Conservation (phyloP, 1,140 invertebrate species). For the Sminthurides bifidus region DNA sequence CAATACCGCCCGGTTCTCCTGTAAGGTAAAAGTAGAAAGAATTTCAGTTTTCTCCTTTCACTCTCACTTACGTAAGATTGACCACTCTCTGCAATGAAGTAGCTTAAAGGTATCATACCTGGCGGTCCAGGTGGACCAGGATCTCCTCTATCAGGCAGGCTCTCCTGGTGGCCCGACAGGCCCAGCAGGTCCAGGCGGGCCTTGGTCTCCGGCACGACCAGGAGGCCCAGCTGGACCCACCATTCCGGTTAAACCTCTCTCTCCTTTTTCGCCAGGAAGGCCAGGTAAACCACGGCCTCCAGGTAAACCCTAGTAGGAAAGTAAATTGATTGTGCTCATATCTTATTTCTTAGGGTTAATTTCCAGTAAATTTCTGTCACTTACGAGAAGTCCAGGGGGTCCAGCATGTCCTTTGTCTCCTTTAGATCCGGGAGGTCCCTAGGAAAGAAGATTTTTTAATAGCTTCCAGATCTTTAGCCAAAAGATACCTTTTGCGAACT, state of each 20-base stretch:
- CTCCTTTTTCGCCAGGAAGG: constrained; percentile 48
- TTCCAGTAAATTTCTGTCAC: no score
- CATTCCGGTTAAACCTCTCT: constrained; percentile 54
- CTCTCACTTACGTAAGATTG: no score
- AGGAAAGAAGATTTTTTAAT: constrained; percentile 15
- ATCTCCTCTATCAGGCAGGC: constrained; percentile 59
- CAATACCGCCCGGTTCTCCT: constrained; percentile 57
- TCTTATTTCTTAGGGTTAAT: neutral
- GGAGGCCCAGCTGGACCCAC: constrained; percentile 54
- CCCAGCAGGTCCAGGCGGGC: constrained; percentile 53
- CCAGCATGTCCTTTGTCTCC: constrained; percentile 64
- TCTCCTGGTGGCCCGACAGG: constrained; percentile 59
- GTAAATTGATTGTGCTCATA: constrained; percentile 29
- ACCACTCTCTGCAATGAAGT: no score
- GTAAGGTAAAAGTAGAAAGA: no score
- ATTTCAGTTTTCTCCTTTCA: no score
- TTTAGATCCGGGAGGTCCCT: constrained; percentile 53
- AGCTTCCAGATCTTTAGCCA: neutral
- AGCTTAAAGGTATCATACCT: constrained; percentile 34
- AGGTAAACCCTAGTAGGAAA: constrained; percentile 44
- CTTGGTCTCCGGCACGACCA: constrained; percentile 58
- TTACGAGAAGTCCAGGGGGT: constrained; percentile 51
- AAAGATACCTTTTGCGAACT: neutral
- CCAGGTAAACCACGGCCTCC: constrained; percentile 54
- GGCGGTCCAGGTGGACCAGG: constrained; percentile 55